Conservation (phyloP, 2,113 vertebrate genomes). For the Cnemophilus loriae region DNA sequence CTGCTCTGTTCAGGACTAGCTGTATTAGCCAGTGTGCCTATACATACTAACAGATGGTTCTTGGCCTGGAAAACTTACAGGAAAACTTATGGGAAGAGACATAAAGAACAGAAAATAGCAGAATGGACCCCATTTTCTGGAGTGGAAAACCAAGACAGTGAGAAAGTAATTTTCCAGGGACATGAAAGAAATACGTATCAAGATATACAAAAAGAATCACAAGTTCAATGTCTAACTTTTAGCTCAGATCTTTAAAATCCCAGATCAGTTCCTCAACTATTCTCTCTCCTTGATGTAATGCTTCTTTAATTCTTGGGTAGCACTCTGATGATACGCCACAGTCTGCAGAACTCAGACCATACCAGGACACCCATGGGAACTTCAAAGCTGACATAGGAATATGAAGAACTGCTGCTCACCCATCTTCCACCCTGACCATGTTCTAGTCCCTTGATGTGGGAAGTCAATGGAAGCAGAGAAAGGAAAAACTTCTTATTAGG, state of each 20-base stretch:
- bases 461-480: background rate
- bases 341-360: background rate
- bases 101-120: background rate
- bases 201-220: too few relatives aligned
- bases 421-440: background rate
- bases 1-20: background rate
- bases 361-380: background rate
- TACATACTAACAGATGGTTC: background rate
- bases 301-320: background rate
- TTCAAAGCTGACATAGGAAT: background rate
- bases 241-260: background rate
- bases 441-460: background rate
- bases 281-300: background rate
- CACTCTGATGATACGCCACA: background rate
- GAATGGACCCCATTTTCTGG: background rate
- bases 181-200: background rate
- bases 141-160: background rate
- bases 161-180: background rate
- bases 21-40: background rate
- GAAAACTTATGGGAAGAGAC: background rate
- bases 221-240: background rate
- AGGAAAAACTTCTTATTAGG: background rate
- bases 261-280: background rate
- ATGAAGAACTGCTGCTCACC: background rate
- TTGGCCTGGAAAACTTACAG: background rate